Evolutionary conservation across 2,888 invertebrate species (phyloP).

Genomic region (Mythimna vitellina): DNA sequence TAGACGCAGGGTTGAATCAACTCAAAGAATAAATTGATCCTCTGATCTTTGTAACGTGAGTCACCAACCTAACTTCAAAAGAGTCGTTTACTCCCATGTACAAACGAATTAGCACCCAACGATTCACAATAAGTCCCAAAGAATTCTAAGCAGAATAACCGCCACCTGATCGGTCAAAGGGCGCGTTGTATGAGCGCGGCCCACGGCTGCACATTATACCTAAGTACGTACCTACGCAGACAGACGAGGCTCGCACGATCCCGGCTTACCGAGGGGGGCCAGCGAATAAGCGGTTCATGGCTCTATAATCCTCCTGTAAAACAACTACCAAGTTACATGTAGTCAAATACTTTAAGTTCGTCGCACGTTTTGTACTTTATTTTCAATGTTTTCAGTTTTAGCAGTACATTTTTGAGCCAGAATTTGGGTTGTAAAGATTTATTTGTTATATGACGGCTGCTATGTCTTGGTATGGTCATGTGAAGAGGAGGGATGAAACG

Average conservation of each 20-base stretch:
- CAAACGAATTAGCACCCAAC: constrained; percentile 14
- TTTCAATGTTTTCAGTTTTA: constrained; percentile 25
- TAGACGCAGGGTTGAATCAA: not conserved
- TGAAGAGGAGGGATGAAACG: too few species aligned
- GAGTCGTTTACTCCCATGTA: not conserved
- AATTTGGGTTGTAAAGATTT: constrained; percentile 5
- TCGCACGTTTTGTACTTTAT: constrained; percentile 3
- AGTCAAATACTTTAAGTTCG: constrained; percentile 70
- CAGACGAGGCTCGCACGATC: constrained; percentile 74
- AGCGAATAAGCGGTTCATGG: constrained; percentile 81
- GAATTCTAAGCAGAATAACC: constrained; percentile 21
- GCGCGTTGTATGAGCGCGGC: constrained; percentile 42
- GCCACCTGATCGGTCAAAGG: constrained; percentile 24
- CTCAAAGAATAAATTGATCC: not conserved
- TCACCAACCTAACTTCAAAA: constrained; percentile 11
- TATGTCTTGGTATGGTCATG: too few species aligned
- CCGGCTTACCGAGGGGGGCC: constrained; percentile 83
- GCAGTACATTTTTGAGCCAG: not conserved
- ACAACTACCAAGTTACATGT: constrained; percentile 79
- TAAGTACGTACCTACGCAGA: constrained; percentile 37
- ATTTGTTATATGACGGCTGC: not conserved
- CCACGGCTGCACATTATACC: constrained; percentile 48
- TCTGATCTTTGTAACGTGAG: not conserved
- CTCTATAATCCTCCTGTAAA: constrained; percentile 85
- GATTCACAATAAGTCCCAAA: constrained; percentile 14